phyloP scores from a whole-genome alignment of 2,797 vertebrate genomes.

The Cynopterus sphinx region DNA sequence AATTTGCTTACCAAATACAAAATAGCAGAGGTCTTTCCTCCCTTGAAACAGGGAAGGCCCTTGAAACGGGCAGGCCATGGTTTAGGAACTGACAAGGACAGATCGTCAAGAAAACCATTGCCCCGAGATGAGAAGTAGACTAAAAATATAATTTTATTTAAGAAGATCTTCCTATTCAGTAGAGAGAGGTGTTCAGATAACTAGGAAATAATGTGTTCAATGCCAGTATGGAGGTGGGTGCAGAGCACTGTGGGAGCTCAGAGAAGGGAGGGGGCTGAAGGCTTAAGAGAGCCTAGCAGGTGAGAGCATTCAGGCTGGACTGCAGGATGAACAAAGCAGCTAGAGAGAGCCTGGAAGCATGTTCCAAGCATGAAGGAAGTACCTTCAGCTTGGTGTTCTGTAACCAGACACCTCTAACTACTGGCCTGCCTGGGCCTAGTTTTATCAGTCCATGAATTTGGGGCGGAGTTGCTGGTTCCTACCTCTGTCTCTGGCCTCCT shows the following conservation, averaged over 20 bases:
- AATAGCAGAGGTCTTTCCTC: neutral
- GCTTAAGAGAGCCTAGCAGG: neutral
- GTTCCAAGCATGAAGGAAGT: neutral
- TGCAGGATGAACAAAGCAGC: neutral
- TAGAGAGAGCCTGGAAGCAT: neutral
- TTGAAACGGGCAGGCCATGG: neutral
- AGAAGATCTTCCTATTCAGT: neutral
- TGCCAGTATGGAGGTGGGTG: neutral
- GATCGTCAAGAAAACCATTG: neutral
- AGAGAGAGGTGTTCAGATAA: neutral
- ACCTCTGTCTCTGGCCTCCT: neutral
- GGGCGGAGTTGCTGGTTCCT: neutral
- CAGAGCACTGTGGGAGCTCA: neutral
- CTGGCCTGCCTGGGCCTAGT: neutral
- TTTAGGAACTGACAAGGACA: neutral
- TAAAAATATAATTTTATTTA: constrained; percentile 35
- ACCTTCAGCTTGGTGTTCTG: neutral
- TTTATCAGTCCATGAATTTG: neutral
- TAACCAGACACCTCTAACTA: neutral
- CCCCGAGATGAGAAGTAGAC: neutral
- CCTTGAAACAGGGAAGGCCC: neutral
- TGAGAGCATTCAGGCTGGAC: neutral
- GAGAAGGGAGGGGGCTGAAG: neutral
- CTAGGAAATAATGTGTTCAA: neutral
- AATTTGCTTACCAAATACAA: neutral